phyloP scores from a whole-genome alignment of 2,888 invertebrate species.

The Caenorhabditis sp. region DNA sequence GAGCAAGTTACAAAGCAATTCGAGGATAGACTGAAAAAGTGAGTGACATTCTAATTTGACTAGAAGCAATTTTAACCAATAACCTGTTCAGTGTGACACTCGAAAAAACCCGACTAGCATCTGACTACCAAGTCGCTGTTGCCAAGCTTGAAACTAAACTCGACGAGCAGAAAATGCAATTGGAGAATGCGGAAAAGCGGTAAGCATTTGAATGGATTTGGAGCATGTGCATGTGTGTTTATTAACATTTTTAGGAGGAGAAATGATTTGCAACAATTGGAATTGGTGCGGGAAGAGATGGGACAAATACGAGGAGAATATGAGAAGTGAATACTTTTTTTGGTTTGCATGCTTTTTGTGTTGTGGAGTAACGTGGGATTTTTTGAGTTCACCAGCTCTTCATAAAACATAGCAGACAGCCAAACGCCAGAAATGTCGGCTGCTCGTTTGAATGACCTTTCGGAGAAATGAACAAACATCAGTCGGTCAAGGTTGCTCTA shows the following conservation, averaged over 20 bases:
- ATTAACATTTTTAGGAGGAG: conserved; percentile 22
- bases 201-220: conserved; percentile 2
- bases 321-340: conserved; percentile 26
- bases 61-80: neutral
- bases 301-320: conserved; percentile 13
- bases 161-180: conserved; percentile 14
- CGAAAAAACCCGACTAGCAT: conserved; percentile 31
- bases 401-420: no score
- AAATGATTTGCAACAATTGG: conserved; percentile 28
- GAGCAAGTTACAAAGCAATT: conserved; percentile 35
- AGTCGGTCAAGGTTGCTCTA: no score
- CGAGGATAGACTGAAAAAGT: conserved; percentile 39
- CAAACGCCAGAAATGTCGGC: no score
- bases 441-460: no score
- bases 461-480: no score
- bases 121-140: conserved; percentile 25
- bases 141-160: conserved; percentile 12
- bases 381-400: no score
- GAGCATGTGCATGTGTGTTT: conserved; percentile 18
- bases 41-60: neutral
- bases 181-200: conserved; percentile 32
- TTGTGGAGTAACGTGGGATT: neutral
- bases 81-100: conserved; percentile 20
- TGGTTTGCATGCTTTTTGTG: neutral
- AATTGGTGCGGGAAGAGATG: conserved; percentile 23